Evolutionary conservation across 2,113 vertebrate genomes (phyloP), one percentile per base, ranked within the genome.

Genomic region (Podarcis raffonei): DNA sequence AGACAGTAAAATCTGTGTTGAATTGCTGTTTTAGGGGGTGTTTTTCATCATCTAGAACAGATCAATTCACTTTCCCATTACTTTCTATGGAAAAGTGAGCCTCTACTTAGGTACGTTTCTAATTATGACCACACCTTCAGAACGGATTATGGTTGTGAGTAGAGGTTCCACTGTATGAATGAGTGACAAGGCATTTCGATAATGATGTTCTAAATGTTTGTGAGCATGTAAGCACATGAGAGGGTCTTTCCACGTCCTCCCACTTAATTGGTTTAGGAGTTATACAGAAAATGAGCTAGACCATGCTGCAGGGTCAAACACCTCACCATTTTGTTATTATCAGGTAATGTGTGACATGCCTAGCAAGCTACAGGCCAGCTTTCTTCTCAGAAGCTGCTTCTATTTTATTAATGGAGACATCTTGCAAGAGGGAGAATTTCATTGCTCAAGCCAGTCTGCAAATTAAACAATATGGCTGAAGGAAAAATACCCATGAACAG

Each of bases 391-490:
- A 88, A 93, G 94, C 89, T 30, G 7, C 32, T 9, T 4, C 92
- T 93, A 89, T 95, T 95, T 91, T 95, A 74, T 94, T 94, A 93
- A 83, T 87, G 92, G 90, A 92, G 89, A 90, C 27, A 89, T 18
- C 74, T 95, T 76, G 62, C n/a, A 83, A 81, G 90, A 72, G 35
- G 11, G 83, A 94, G 95, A 94, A 94, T 91, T 93, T 83, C 89
- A 89, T 81, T 92, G 35, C 82, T 94, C 89, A 87, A 95, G 91
- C 53, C 87, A 95, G 77, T 84, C 77, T 81, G 92, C 93, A 91
- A 83, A 90, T 95, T 94, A 93, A 92, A 95, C 89, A 94, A 83
- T 72, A 91, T 79, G 85, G 86, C 71, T 91, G 89, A 87, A 82
- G 82, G 90, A 90, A 75, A 93, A 93, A 87, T 79, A 89, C 74